Conservation (phyloP, 1,140 invertebrate species). For the Drosophila pseudoananassae region DNA sequence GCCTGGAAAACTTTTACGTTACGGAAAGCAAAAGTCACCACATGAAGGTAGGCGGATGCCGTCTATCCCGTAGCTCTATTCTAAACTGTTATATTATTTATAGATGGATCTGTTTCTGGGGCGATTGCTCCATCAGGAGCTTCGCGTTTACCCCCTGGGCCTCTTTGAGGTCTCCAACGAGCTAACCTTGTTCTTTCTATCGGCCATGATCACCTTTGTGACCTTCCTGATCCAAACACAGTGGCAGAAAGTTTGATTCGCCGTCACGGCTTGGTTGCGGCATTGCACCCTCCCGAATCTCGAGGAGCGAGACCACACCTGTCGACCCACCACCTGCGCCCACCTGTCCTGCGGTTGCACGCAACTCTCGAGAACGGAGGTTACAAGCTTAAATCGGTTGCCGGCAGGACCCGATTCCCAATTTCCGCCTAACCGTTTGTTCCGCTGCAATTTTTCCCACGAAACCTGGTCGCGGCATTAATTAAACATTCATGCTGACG, state of each 20-base stretch:
- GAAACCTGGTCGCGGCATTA: constrained; percentile 69
- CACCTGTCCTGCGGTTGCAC: constrained; percentile 69
- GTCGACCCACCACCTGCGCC: constrained; percentile 6
- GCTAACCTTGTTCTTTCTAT: constrained; percentile 61
- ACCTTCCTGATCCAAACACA: constrained; percentile 63
- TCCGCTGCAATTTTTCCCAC: constrained; percentile 67
- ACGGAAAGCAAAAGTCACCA: constrained; percentile 37
- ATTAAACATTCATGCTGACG: constrained; percentile 67
- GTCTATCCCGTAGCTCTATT: too few species aligned
- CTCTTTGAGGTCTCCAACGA: constrained; percentile 69
- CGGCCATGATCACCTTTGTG: constrained; percentile 59
- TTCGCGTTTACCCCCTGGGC: constrained; percentile 57
- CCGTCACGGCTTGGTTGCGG: constrained; percentile 61
- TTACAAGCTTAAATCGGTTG: constrained; percentile 28
- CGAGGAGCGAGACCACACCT: constrained; percentile 25
- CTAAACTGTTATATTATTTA: not conserved
- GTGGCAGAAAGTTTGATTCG: constrained; percentile 35
- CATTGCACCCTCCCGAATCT: constrained; percentile 13
- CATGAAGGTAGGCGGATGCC: constrained; percentile 22
- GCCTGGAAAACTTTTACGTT: constrained; percentile 55
- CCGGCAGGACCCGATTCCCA: constrained; percentile 61
- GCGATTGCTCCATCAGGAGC: constrained; percentile 44
- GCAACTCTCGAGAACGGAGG: constrained; percentile 41
- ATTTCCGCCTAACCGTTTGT: constrained; percentile 77
- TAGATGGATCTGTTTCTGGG: constrained; percentile 61